Base-by-base conservation (phyloP, 2,888 invertebrate species). In the Papilio elwesi region DNA sequence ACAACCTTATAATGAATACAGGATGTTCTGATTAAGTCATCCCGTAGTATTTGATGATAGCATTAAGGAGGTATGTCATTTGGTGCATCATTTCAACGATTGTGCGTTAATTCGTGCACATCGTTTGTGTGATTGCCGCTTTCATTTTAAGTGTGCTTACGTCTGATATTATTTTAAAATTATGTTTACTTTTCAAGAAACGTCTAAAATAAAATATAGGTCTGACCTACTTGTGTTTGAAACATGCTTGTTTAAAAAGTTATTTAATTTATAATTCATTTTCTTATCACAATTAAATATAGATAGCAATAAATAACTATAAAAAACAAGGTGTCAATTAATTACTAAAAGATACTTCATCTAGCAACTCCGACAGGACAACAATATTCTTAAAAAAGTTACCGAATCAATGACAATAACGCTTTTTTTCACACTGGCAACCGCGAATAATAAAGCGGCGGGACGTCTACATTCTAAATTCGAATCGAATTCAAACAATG, bases 391-490 rank as follows among this genome's bases (percentile, higher is more conserved):
- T 26, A 26, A 84, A 87, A 85, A 86, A 85, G 79, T 78, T 79
- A 76, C 80, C 77, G 80, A 85, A 87, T 87, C 86, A 85, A 87
- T 87, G 85, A 85, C 80, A 81, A 84, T 86, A 88, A 85, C 38
- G 12, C 80, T 75, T 81, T 87, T 90, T 90, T 90, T 89, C 85
- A 87, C 87, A 85, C 86, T 86, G 84, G 87, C 91, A 90, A 85
- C 90, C 90, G 87, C 90, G 86, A 90, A 91, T 90, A 92, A 92
- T 86, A 84, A 84, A 88, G 84, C 93, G 76, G 83, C 93, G 88
- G 93, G 87, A 86, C 80, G 87, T 83, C 88, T 79, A 79, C 87
- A 83, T 90, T 91, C 87, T 80, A 86, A 90, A 90, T 91, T 92
- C 84, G 85, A 91, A 90, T 89, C 83, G 86, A 84, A 85, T 84